phyloP scores from a whole-genome alignment of 1,140 invertebrate genomes.

The Ooceraea biroi region DNA sequence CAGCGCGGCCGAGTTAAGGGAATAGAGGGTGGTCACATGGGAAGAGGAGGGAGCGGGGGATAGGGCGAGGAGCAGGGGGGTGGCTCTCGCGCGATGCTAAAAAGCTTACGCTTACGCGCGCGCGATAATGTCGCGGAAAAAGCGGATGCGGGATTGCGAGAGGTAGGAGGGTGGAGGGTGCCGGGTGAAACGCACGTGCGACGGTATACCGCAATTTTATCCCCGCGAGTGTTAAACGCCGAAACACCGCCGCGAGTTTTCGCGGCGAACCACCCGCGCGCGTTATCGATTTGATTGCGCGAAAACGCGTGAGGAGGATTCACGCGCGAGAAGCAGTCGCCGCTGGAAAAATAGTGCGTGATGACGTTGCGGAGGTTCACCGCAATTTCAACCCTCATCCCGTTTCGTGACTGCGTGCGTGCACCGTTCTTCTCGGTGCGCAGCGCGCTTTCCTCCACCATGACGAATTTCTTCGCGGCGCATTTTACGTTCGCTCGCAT shows the following conservation, averaged over 20 bases:
- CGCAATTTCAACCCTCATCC: conserved; percentile 61
- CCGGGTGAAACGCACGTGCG: conserved; percentile 71
- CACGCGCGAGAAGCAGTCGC: conserved; percentile 48
- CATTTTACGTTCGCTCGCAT: not conserved
- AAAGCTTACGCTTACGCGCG: conserved; percentile 71
- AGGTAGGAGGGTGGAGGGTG: not conserved
- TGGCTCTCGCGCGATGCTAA: conserved; percentile 64
- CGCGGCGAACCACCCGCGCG: conserved; percentile 34
- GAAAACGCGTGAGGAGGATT: conserved; percentile 13
- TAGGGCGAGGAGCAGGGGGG: not conserved
- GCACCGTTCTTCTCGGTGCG: conserved; percentile 9
- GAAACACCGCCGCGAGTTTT: conserved; percentile 34
- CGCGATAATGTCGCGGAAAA: conserved; percentile 77
- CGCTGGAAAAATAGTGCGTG: conserved; percentile 51
- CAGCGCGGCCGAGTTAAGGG: conserved; percentile 55
- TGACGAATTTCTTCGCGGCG: conserved; percentile 16
- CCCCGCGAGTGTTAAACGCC: conserved; percentile 55
- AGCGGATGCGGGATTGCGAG: conserved; percentile 59
- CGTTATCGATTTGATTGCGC: conserved; percentile 51
- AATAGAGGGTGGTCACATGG: not conserved
- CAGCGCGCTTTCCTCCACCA: not conserved
- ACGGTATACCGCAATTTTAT: conserved; percentile 82
- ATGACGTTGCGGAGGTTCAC: conserved; percentile 60
- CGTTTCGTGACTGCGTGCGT: conserved; percentile 16
- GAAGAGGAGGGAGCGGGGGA: no score